Conservation (phyloP, 2,113 vertebrate species). For the Mungos mungo region DNA sequence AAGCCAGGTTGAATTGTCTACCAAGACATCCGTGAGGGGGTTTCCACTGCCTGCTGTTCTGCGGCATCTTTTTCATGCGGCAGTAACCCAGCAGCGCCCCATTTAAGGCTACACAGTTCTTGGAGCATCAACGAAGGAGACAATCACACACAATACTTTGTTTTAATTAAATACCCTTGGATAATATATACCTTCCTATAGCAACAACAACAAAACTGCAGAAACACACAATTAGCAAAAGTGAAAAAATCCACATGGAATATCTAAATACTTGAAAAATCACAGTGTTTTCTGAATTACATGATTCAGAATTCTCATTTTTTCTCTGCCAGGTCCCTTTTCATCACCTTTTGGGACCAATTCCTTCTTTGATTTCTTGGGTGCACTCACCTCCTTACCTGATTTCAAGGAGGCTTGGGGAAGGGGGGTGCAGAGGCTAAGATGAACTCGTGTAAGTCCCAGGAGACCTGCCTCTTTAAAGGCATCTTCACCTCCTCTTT, state of each 20-base stretch:
- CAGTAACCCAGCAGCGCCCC: background rate
- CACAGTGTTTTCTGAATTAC: background rate
- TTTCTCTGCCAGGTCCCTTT: background rate
- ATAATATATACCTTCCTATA: background rate
- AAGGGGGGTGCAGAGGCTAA: background rate
- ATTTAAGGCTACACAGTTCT: background rate
- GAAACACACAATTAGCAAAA: background rate
- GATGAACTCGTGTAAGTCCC: background rate
- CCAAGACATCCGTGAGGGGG: background rate
- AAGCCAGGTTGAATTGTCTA: background rate
- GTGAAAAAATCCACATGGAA: background rate
- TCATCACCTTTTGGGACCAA: background rate
- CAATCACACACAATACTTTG: background rate
- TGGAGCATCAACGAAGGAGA: background rate
- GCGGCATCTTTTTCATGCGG: background rate
- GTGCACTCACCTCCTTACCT: background rate
- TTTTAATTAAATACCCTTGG: background rate
- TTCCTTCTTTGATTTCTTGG: background rate
- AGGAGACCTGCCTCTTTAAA: background rate
- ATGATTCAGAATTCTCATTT: background rate
- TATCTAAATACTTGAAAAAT: background rate
- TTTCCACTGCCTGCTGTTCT: background rate
- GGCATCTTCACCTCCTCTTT: background rate
- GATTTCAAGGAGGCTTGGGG: background rate
- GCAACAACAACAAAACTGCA: background rate